These are phyloP conservation scores for Corvus moneduloides DNA, from an alignment of 2,113 vertebrate species.

Conservation along the genomic window DNA sequence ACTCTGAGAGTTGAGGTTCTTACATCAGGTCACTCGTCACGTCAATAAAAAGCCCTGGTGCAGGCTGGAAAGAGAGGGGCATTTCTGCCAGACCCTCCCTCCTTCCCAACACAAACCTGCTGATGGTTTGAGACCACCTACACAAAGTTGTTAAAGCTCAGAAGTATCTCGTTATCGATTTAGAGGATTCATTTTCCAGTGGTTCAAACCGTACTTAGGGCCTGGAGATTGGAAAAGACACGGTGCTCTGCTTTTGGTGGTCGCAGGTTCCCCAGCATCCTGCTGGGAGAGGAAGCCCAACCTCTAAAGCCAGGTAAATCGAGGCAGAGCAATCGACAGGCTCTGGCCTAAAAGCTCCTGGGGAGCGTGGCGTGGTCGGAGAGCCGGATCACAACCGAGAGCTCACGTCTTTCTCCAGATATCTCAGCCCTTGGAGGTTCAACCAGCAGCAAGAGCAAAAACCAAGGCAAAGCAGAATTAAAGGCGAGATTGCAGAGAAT, in stretches of 20 bases:
- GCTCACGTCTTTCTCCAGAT: neutral
- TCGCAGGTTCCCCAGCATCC: neutral
- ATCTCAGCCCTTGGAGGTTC: slow-evolving; percentile 26
- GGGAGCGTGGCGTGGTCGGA: neutral
- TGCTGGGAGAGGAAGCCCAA: slow-evolving; percentile 9
- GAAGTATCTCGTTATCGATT: neutral
- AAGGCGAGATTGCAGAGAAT: slow-evolving; percentile 43
- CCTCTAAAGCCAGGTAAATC: neutral
- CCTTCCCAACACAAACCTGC: slow-evolving; percentile 4
- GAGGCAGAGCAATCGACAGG: neutral
- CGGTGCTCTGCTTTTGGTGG: neutral
- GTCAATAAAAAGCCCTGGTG: slow-evolving; percentile 3
- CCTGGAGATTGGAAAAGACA: slow-evolving; percentile 8
- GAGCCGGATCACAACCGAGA: neutral
- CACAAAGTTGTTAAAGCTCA: slow-evolving; percentile 25
- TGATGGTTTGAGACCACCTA: neutral
- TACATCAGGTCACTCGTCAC: slow-evolving; percentile 4
- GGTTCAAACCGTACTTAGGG: slow-evolving; percentile 36
- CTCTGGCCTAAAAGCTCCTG: neutral
- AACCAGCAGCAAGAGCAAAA: slow-evolving; percentile 57
- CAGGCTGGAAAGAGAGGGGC: slow-evolving; percentile 19
- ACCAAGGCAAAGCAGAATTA: slow-evolving; percentile 60
- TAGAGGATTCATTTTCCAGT: slow-evolving; percentile 8
- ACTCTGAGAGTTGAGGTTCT: slow-evolving; percentile 20
- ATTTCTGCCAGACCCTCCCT: neutral